These are phyloP conservation scores for Hemicordylus capensis DNA, from an alignment of 2,113 vertebrate species.

Conservation along the genomic window DNA sequence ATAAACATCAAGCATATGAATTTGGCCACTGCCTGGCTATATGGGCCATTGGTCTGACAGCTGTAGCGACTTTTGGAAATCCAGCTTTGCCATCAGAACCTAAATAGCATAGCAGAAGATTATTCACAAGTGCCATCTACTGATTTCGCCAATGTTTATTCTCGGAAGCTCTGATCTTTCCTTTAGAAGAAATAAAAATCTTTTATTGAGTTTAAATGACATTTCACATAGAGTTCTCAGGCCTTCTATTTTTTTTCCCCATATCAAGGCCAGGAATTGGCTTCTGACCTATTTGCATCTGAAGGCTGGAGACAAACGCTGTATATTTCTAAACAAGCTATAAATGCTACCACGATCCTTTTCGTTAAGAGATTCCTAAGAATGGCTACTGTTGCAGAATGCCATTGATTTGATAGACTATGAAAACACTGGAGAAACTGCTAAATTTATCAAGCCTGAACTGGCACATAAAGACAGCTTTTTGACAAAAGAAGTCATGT, in stretches of 20 bases:
- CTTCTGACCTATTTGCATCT: not conserved
- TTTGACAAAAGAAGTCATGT: constrained; percentile 69
- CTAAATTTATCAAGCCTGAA: constrained; percentile 68
- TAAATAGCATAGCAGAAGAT: not conserved
- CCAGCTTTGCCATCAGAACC: not conserved
- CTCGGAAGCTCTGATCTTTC: not conserved
- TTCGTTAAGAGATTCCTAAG: constrained; percentile 35
- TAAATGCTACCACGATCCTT: constrained; percentile 26
- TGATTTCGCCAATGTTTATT: not conserved
- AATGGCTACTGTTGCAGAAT: constrained; percentile 17
- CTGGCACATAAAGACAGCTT: constrained; percentile 54
- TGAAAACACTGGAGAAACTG: constrained; percentile 55
- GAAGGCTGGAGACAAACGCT: constrained; percentile 33
- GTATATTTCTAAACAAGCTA: constrained; percentile 42
- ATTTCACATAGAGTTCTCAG: not conserved
- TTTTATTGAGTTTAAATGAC: constrained; percentile 19
- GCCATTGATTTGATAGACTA: constrained; percentile 55
- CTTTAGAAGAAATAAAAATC: not conserved
- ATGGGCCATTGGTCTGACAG: not conserved
- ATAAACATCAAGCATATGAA: not conserved
- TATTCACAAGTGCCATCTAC: not conserved
- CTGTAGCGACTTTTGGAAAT: not conserved
- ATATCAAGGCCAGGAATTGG: not conserved
- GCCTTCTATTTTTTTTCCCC: not conserved
- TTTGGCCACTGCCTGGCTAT: too few species aligned